Base-by-base conservation (phyloP, 2,797 vertebrate genomes). In the Sebastes minor region DNA sequence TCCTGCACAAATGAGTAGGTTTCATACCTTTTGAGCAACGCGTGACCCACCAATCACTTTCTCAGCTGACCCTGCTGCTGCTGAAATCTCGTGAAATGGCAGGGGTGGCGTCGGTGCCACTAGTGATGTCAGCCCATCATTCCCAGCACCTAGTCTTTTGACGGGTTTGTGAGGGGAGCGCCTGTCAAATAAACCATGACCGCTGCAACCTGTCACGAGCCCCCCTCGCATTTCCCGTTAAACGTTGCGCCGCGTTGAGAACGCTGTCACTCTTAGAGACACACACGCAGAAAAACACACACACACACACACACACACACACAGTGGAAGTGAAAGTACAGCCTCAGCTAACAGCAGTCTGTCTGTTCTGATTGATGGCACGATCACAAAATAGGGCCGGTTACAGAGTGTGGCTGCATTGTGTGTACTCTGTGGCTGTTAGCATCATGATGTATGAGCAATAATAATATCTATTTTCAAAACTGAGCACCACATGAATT, bases 171-270 rank as follows among this genome's bases (percentile, higher is more conserved):
- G 81, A 78, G 57, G 63, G 62, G 64, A 76, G 60, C 52, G 63
- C 68, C 86, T 89, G 92, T 92, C 92, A 90, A 91, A 90, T 89
- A 93, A 92, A 91, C 78, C 87, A 84, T 83, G 90, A 90, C 87
- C 74, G n/a, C 74, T 76, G 89, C 89, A 90, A 86, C 90, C 88
- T 91, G 91, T 86, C 92, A 92, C 1, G 23, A 80, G 74, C 81
- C 72, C 81, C 65, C 71, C 25, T 30, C 61, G 14, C 81, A 76
- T 83, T 87, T 38, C 70, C 81, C 71, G 52, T 88, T 91, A 80
- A 90, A 88, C 9, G 87, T 70, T 90, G 61, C 27, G 67, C 83
- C 62, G 81, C 60, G 82, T 89, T 85, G 90, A 88, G 76, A 83
- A 78, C 62, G 62, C 81, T 89, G 90, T 92, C 92, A 91, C 77